Base-by-base conservation (phyloP, 2,888 invertebrate genomes). In the Xestobium rufovillosum region DNA sequence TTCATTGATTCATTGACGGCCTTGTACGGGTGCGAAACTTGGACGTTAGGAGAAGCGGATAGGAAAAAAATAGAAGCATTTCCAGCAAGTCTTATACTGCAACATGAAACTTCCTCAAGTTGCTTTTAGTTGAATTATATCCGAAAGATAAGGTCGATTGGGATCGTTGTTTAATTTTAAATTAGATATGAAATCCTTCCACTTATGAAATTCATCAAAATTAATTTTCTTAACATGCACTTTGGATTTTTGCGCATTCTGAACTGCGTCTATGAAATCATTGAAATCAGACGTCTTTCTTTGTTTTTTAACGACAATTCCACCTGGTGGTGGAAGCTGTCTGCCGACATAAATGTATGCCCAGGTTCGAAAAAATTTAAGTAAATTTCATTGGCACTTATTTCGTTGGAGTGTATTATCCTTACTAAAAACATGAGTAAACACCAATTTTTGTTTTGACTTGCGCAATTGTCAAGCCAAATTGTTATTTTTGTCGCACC, bases 381-480 rank as follows among this genome's bases (percentile, higher is more conserved):
- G 9, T 12, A 14, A 16, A 34, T 38, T n/a, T 38, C 14, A 13
- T 32, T 17, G 11, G 27, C 27, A 12, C 14, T 10, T 19, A 26
- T 32, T 33, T 9, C 30, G 15, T 23, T 10, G 11, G 34, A 35
- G 31, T 39, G 30, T 6, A 39, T 26, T 2, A 39, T 16, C 34
- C 36, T 39, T 16, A 43, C 31, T 12, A 39, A 26, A 27, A 39
- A 42, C 14, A 19, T 39, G 17, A 34, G 29, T 11, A 42, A 26
- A 8, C 31, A 36, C 33, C 39, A 42, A 39, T 42, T 42, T 30
- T 42, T 38, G 35, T 38, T 38, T 30, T 38, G 41, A 11, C 35
- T n/a, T n/a, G n/a, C n/a, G 19, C 35, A 35, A 26, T 41, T 41
- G 16, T 41, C 38, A 26, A 38, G 30, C 38, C 34, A 39, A 25